These are phyloP conservation scores for Silurus asotus DNA, from an alignment of 2,113 vertebrate genomes.

Conservation along the genomic window DNA sequence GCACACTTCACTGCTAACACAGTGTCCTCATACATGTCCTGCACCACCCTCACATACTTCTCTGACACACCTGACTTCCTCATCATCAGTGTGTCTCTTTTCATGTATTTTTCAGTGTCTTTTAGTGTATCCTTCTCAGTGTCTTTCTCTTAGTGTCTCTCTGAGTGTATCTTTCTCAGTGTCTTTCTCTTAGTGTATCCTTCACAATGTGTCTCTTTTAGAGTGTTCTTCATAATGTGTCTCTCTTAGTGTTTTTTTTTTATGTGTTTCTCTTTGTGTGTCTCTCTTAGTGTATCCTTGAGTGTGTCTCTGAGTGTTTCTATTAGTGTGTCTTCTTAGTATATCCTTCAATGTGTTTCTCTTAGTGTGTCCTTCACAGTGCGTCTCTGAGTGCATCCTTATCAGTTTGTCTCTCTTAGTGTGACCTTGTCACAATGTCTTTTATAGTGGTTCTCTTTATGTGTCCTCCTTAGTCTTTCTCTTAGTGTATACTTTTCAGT, in stretches of 20 bases:
- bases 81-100: not conserved
- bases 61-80: too few species aligned
- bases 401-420: not conserved
- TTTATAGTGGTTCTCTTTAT: not conserved
- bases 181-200: not conserved
- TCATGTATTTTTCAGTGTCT: not conserved
- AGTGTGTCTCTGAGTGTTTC: not conserved
- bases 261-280: not conserved
- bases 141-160: not conserved
- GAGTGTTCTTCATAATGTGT: not conserved
- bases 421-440: not conserved
- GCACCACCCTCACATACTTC: too few species aligned
- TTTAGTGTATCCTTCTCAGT: not conserved
- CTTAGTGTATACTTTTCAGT: not conserved
- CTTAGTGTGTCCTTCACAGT: not conserved
- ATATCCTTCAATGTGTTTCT: not conserved
- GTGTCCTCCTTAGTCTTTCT: not conserved
- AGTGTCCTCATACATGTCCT: too few species aligned
- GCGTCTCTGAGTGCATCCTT: too few species aligned
- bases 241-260: not conserved
- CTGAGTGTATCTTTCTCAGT: not conserved
- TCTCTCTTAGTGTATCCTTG: not conserved
- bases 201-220: not conserved
- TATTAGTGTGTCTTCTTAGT: not conserved
- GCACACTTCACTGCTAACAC: too few species aligned